Percentiles rank a stretch among this genome's conserved stretches.
Evolutionary conservation across 2,113 vertebrate genomes (phyloP).

Genomic region (Etia nguti): DNA sequence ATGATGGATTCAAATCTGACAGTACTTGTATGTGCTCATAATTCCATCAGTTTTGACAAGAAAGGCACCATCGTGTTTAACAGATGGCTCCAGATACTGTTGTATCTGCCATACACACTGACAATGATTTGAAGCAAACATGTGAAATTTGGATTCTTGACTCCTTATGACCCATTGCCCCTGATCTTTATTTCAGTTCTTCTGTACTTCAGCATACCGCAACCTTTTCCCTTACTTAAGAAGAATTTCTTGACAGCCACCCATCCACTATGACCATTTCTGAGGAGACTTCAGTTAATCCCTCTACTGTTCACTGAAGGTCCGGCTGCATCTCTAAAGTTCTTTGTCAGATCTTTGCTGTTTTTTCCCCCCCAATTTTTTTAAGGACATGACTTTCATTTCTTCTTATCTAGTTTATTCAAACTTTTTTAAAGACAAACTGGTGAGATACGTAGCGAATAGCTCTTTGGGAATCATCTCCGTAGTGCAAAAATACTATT

Average conservation of each 20-base stretch:
- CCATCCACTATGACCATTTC: background rate
- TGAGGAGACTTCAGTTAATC: background rate
- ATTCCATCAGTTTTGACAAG: background rate
- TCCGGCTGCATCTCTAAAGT: background rate
- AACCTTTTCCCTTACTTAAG: background rate
- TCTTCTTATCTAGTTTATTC: background rate
- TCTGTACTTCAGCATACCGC: background rate
- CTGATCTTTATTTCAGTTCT: background rate
- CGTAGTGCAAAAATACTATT: background rate
- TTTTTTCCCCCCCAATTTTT: accelerated
- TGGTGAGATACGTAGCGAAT: accelerated
- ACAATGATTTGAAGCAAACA: background rate
- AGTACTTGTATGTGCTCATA: accelerated
- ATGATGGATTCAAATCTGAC: background rate
- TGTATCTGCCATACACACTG: background rate
- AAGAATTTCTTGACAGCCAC: background rate
- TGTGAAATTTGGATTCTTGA: background rate
- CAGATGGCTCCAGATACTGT: background rate
- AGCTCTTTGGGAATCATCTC: background rate
- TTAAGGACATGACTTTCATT: background rate
- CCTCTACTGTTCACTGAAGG: too few relatives aligned
- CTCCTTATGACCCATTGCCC: accelerated
- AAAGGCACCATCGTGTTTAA: background rate
- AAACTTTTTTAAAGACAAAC: background rate
- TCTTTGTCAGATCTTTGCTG: background rate